Base-by-base conservation (phyloP, 2,888 invertebrate genomes). In the Pherbina coryleti region DNA sequence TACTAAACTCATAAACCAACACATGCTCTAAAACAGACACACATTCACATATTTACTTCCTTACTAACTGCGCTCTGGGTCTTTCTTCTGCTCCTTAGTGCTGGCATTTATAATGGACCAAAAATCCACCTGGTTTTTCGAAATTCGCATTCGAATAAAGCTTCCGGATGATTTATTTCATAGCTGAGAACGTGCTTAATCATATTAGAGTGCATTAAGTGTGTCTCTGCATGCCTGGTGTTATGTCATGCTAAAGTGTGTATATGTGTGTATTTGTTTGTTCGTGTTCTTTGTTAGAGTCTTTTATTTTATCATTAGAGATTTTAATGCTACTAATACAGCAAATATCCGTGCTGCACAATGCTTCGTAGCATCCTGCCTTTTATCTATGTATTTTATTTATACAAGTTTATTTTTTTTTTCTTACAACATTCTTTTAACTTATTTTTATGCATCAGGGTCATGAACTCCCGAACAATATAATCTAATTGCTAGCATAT, bases 131-230 rank as follows among this genome's bases (percentile, higher is more conserved):
- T 75, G 75, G 51, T 51, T 75, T 73, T 74, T 66, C 49, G 37
- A 25, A 75, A 75, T 37, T 19, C 67, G 55, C 22, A 53, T 76
- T 76, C 76, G 77, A 76, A 70, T 66, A 79, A 67, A 79, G 80
- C 75, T 79, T 83, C 79, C 84, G 83, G 81, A 85, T 85, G 85
- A 85, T 85, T 85, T 86, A 85, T 85, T 83, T 82, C 78, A 72
- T 79, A 83, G 86, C 84, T 85, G 84, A 83, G 85, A 85, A 86
- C 85, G 85, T 86, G 86, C 85, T 86, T 86, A 85, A 85, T 85
- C 85, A 85, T 85, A 86, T 86, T 84, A 86, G 84, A 85, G 85
- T 86, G 86, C 85, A 84, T 85, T 85, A 62, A 69, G 69, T 69
- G 76, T 69, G 69, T 8, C 22, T 44, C 31, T 5, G 44, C 28